Evolutionary conservation across 2,113 vertebrate species (phyloP).

Genomic region (Salvelinus alpinus): DNA sequence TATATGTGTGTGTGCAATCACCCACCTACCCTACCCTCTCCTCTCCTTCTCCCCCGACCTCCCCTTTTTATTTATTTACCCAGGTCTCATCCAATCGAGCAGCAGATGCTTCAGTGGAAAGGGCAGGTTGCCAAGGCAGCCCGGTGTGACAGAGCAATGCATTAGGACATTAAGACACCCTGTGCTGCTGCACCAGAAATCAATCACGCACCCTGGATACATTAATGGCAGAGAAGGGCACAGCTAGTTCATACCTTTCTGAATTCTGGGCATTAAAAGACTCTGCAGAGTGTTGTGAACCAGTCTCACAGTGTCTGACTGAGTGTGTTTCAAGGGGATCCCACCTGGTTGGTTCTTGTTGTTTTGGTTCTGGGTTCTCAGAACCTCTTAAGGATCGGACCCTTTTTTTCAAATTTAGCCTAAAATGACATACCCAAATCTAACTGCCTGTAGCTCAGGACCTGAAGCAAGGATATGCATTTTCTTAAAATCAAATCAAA

Average conservation of each 20-base stretch:
- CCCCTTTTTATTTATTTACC: slow-evolving; percentile 69
- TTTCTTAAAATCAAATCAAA: no score
- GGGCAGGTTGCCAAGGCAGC: slow-evolving; percentile 72
- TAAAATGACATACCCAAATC: no score
- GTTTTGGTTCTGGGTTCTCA: no score
- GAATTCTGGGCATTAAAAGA: slow-evolving; percentile 34
- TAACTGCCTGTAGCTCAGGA: no score
- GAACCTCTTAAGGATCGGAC: no score
- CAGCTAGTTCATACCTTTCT: slow-evolving; percentile 40
- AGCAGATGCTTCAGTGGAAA: slow-evolving; percentile 70
- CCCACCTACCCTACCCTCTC: slow-evolving; percentile 29
- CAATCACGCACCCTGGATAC: slow-evolving; percentile 66
- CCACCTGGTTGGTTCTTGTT: slow-evolving; percentile 54
- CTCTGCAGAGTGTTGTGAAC: slow-evolving; percentile 27
- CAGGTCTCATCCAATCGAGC: slow-evolving; percentile 70
- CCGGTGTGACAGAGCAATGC: slow-evolving; percentile 74
- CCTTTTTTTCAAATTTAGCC: no score
- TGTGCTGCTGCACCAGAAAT: slow-evolving; percentile 65
- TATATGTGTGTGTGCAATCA: background rate
- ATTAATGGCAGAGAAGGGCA: slow-evolving; percentile 69
- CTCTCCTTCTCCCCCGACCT: slow-evolving; percentile 17
- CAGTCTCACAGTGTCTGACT: slow-evolving; percentile 19
- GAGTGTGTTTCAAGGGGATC: slow-evolving; percentile 7
- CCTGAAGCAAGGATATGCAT: no score
- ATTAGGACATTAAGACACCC: slow-evolving; percentile 77